A percentile compares a stretch with the other conserved stretches of the same genome.
phyloP scores from a whole-genome alignment of 2,888 invertebrate genomes.

The Desoria tigrina region DNA sequence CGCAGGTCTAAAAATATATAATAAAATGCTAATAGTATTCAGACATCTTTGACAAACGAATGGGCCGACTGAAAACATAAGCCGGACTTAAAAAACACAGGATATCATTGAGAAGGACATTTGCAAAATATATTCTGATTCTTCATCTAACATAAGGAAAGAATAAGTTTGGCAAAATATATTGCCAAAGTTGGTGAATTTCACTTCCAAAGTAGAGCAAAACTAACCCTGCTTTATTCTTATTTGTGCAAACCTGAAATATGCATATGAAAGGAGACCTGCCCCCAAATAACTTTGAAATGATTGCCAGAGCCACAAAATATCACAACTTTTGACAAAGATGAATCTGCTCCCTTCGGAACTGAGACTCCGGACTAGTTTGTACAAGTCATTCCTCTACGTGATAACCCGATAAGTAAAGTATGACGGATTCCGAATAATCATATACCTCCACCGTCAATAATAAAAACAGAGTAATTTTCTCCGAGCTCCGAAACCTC shows the following conservation, averaged over 20 bases:
- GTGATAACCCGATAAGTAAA: slow-evolving; percentile 1
- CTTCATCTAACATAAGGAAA: too few relatives aligned
- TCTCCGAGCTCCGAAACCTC: background rate
- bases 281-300: background rate
- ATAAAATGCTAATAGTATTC: too few relatives aligned
- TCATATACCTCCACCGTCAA: slow-evolving; percentile 2
- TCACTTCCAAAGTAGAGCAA: background rate
- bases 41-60: too few relatives aligned
- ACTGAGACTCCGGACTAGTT: background rate
- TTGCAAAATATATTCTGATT: too few relatives aligned
- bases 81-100: too few relatives aligned
- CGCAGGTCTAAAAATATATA: too few relatives aligned
- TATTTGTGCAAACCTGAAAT: background rate
- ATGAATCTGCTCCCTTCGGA: slow-evolving; percentile 12
- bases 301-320: slow-evolving; percentile 5
- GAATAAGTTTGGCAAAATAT: slow-evolving; percentile 1
- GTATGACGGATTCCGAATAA: slow-evolving; percentile 13
- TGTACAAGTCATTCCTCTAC: slow-evolving; percentile 2
- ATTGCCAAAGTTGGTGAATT: slow-evolving; percentile 18
- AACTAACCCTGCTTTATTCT: background rate
- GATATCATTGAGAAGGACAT: too few relatives aligned
- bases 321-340: slow-evolving; percentile 17
- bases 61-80: too few relatives aligned
- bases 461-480: background rate
- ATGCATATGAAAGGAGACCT: too few relatives aligned